Conservation (phyloP, 2,888 invertebrate genomes). For the Lasioglossum malachurum region DNA sequence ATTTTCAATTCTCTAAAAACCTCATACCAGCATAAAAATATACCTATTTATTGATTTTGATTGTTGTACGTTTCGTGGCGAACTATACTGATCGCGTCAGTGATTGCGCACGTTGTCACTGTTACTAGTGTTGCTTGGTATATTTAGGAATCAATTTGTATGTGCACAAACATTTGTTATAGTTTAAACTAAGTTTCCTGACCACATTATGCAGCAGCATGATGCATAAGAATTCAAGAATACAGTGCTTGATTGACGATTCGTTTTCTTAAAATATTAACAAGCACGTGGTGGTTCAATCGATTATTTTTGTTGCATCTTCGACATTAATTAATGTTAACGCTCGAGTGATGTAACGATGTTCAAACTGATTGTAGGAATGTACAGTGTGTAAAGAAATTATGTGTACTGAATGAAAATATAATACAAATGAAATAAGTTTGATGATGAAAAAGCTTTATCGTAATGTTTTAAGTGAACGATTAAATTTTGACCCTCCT, state of each 20-base stretch:
- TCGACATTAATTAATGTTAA: too few relatives aligned
- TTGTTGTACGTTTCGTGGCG: background rate
- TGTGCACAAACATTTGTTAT: background rate
- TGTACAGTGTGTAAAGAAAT: too few relatives aligned
- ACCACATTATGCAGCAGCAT: background rate
- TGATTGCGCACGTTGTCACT: too few relatives aligned
- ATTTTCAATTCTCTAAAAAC: background rate
- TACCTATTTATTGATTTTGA: too few relatives aligned
- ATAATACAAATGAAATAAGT: too few relatives aligned
- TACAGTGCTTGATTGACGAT: background rate
- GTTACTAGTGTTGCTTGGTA: too few relatives aligned
- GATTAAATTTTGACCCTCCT: too few relatives aligned
- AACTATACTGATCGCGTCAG: too few relatives aligned
- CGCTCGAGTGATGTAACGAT: background rate
- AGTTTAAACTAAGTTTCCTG: background rate
- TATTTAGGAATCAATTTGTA: background rate
- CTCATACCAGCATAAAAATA: background rate
- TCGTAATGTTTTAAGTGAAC: too few relatives aligned
- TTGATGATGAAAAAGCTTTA: too few relatives aligned
- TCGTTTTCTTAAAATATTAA: too few relatives aligned
- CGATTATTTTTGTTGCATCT: background rate
- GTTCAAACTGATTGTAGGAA: background rate
- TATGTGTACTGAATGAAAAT: too few relatives aligned
- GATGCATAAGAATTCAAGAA: background rate
- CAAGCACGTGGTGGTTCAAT: background rate